A percentile compares a stretch with the other conserved stretches of the same genome.
These are phyloP conservation scores for Coregonus sp. DNA, from an alignment of 2,797 vertebrate genomes.

Conservation along the genomic window DNA sequence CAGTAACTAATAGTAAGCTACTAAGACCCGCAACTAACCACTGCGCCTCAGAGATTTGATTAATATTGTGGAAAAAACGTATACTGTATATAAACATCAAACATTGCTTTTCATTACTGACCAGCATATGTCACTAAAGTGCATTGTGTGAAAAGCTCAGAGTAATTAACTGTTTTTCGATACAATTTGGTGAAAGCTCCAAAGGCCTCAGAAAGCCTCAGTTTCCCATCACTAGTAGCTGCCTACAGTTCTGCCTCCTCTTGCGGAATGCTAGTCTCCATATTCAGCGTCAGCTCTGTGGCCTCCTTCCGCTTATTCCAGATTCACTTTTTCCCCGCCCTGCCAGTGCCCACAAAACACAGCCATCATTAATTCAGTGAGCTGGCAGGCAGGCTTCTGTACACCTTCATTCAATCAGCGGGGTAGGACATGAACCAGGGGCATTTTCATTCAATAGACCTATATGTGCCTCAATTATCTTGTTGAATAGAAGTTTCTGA, in stretches of 20 bases:
- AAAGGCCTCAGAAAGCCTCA: no score
- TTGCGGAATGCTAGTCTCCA: slow-evolving; percentile 51
- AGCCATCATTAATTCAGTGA: slow-evolving; percentile 70
- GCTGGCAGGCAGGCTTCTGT: slow-evolving; percentile 3
- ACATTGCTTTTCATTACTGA: no score
- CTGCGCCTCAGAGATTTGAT: no score
- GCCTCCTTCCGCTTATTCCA: slow-evolving; percentile 48
- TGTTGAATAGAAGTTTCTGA: not conserved
- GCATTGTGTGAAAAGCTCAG: no score
- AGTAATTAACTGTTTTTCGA: no score
- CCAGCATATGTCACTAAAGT: no score
- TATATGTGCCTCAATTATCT: no score
- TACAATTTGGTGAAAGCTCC: no score
- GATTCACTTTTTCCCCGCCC: slow-evolving; percentile 69
- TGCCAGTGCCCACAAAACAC: slow-evolving; percentile 54
- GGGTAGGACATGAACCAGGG: not conserved
- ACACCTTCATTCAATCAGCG: not conserved
- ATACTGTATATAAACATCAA: no score
- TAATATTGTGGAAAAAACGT: no score
- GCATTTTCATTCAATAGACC: not conserved
- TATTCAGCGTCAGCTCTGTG: slow-evolving; percentile 51
- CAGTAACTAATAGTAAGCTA: no score
- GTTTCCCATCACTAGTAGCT: not conserved
- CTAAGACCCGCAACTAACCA: no score
- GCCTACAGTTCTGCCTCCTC: slow-evolving; percentile 60